A percentile compares a stretch with the other conserved stretches of the same genome.
Conservation (phyloP, 2,797 vertebrate genomes). For the Epinephelus malabaricus region DNA sequence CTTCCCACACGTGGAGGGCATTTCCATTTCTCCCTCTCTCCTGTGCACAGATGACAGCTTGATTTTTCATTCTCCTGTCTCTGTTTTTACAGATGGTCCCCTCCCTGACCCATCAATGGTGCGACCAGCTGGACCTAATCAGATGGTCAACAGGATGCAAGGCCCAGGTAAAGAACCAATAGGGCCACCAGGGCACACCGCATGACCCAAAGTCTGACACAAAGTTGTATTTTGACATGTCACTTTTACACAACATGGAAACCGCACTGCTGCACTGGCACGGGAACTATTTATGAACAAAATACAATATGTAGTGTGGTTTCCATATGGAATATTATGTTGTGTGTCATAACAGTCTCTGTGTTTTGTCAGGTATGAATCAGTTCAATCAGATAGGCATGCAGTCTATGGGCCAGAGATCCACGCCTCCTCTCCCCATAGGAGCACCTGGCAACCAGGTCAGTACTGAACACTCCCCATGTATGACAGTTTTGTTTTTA, state of each 20-base stretch:
- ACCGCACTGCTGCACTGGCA: background rate
- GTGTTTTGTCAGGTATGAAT: constrained; percentile 89
- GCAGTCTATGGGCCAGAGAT: constrained; percentile 91
- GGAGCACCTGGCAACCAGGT: constrained; percentile 93
- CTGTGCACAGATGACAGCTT: background rate
- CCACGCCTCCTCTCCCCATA: constrained; percentile 94
- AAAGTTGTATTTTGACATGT: too few species aligned
- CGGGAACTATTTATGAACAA: background rate
- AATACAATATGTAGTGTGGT: background rate
- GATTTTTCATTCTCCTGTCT: constrained; percentile 4
- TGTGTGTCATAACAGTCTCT: background rate
- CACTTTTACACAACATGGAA: background rate
- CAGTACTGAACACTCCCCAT: constrained; percentile 33
- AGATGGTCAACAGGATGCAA: constrained; percentile 94
- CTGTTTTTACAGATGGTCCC: constrained; percentile 89
- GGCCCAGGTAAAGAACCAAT: constrained; percentile 77
- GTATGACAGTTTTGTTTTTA: background rate
- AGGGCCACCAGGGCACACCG: background rate
- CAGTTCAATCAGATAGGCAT: constrained; percentile 94
- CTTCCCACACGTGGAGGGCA: background rate
- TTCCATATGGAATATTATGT: background rate
- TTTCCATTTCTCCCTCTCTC: background rate
- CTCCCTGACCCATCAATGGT: constrained; percentile 92
- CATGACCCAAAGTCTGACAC: too few species aligned
- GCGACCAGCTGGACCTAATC: constrained; percentile 92